These are phyloP conservation scores for Saiga tatarica DNA, from an alignment of 2,113 vertebrate genomes.

Conservation along the genomic window DNA sequence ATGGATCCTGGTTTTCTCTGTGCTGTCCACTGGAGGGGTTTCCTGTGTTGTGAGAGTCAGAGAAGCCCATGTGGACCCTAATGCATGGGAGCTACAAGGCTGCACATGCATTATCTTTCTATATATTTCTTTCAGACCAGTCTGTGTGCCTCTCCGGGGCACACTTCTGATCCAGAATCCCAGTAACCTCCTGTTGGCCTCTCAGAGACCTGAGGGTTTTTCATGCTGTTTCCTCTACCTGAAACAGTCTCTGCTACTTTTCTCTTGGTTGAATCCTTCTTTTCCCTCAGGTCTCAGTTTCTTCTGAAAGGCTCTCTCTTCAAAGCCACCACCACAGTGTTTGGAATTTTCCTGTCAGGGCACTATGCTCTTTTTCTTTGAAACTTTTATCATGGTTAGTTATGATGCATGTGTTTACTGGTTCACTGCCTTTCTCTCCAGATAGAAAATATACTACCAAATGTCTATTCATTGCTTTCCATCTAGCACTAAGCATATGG, in stretches of 20 bases:
- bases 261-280: not conserved
- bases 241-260: not conserved
- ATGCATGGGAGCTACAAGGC: not conserved
- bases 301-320: not conserved
- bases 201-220: not conserved
- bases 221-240: not conserved
- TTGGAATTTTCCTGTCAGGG: not conserved
- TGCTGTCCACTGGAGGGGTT: not conserved
- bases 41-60: not conserved
- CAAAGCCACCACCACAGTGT: not conserved
- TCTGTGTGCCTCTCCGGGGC: not conserved
- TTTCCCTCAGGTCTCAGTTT: not conserved
- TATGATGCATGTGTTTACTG: not conserved
- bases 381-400: not conserved
- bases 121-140: not conserved
- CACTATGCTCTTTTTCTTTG: not conserved
- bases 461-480: not conserved
- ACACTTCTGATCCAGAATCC: not conserved
- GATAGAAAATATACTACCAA: not conserved
- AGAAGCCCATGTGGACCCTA: not conserved
- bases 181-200: not conserved
- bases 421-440: not conserved
- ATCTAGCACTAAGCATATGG: not conserved
- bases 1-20: not conserved
- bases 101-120: not conserved